Base-by-base conservation (phyloP, 2,113 vertebrate genomes). In the Corvus hawaiiensis region DNA sequence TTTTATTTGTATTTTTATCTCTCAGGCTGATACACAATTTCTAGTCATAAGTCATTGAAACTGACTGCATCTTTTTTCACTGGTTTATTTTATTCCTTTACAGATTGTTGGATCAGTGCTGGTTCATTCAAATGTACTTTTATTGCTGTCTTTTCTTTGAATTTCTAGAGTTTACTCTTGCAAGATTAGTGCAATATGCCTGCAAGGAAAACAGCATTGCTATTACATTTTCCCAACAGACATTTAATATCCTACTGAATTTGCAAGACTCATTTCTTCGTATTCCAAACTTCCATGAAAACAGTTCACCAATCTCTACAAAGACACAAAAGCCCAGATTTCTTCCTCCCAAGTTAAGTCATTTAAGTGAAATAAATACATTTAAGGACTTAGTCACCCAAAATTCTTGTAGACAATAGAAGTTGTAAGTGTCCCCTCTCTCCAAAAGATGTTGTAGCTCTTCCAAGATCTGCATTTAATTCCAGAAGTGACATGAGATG, bases 1-100 rank as follows among this genome's bases (percentile, higher is more conserved):
- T 68, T 84, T 94, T 92, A 89, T 94, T 95, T 79, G 16, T 56
- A 35, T 76, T 63, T 69, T 86, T 84, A 71, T 94, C 28, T 55
- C 72, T 82, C n/a, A 55, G 55, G n/a, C 19, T 51, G 56, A 76
- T 78, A 58, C 7, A 63, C 16, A 71, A 35, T 37, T 90, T 92
- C 77, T 28, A 80, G 22, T 52, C 46, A 73, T 69, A 71, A 83
- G n/a, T 80, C 2, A 80, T 71, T 84, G 82, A 63, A 94, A 93
- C 9, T 51, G 32, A 24, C 20, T 67, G 17, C 52, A 13, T 44
- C 33, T 59, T 87, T 86, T 89, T 93, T 64, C 51, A 91, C 59
- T 3, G 2, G 37, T 89, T 80, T 61, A 71, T 72, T 92, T 94
- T 74, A 72, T 93, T 66, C 27, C 49, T 90, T 90, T 93, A 58